phyloP scores from a whole-genome alignment of 2,797 vertebrate species.

The Chaenodraco wilsoni region DNA sequence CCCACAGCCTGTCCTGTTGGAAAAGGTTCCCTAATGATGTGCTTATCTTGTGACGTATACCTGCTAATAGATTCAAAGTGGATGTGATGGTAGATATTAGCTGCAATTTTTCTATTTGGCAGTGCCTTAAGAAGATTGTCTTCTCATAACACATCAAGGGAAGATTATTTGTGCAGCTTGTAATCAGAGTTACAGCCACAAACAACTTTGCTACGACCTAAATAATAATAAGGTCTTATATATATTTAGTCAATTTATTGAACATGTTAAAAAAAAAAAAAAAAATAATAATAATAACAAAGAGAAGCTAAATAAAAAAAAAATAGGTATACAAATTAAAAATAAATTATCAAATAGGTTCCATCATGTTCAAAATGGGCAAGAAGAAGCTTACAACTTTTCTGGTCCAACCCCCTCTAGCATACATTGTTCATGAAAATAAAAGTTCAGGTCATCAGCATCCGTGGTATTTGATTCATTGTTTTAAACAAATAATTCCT shows the following conservation, averaged over 20 bases:
- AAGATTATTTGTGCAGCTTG: neutral
- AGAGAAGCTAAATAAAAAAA: too few relatives aligned
- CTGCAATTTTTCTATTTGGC: constrained; percentile 6
- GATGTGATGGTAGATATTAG: constrained; percentile 12
- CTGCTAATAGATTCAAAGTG: constrained; percentile 28
- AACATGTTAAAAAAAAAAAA: neutral
- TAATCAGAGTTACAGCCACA: constrained; percentile 4
- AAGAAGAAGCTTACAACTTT: too few relatives aligned
- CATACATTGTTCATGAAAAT: too few relatives aligned
- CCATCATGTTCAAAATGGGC: too few relatives aligned
- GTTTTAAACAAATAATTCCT: too few relatives aligned
- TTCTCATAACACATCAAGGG: constrained; percentile 6
- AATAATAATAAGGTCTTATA: too few relatives aligned
- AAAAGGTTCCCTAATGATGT: constrained; percentile 38
- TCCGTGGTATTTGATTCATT: too few relatives aligned
- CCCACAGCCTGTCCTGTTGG: constrained; percentile 13
- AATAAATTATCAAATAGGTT: too few relatives aligned
- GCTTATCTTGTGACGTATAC: constrained; percentile 36
- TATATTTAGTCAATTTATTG: too few relatives aligned
- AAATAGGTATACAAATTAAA: too few relatives aligned
- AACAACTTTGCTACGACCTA: neutral
- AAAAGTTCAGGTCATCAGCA: too few relatives aligned
- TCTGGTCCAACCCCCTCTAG: too few relatives aligned
- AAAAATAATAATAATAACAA: neutral
- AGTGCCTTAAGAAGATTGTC: constrained; percentile 13